Conservation (phyloP, 2,113 vertebrate species). For the Hippocampus zosterae region DNA sequence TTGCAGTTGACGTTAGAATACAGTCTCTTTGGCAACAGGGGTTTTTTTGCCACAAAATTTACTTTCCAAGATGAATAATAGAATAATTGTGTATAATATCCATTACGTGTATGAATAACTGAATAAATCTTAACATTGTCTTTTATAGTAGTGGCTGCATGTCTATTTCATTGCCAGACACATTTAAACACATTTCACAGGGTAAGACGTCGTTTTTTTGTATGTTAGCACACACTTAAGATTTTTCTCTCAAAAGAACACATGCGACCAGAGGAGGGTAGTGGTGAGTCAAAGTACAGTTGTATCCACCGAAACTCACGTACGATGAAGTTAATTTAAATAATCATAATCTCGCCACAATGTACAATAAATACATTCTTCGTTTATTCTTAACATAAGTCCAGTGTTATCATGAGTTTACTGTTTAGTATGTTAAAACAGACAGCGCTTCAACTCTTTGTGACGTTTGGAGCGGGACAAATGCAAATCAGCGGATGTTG, state of each 20-base stretch:
- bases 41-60: neutral
- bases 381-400: neutral
- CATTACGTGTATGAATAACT: neutral
- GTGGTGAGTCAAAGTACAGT: neutral
- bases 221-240: neutral
- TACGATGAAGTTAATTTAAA: too few relatives aligned
- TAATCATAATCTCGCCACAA: too few relatives aligned
- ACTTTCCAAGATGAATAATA: neutral
- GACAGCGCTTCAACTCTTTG: neutral
- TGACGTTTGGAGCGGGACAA: constrained; percentile 1
- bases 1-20: neutral
- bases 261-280: constrained; percentile 36
- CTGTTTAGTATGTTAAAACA: neutral
- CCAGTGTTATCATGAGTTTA: too few relatives aligned
- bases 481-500: constrained; percentile 52
- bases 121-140: constrained; percentile 26
- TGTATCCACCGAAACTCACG: neutral
- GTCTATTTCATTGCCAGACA: neutral
- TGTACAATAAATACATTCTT: neutral
- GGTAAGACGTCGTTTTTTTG: neutral
- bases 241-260: neutral
- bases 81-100: neutral
- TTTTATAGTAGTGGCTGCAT: neutral
- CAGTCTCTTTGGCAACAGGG: neutral
- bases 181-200: neutral